A percentile compares a stretch with the other conserved stretches of the same genome.
Evolutionary conservation across 2,797 vertebrate species (phyloP).

Genomic region (Mormyrus proboscirostris): DNA sequence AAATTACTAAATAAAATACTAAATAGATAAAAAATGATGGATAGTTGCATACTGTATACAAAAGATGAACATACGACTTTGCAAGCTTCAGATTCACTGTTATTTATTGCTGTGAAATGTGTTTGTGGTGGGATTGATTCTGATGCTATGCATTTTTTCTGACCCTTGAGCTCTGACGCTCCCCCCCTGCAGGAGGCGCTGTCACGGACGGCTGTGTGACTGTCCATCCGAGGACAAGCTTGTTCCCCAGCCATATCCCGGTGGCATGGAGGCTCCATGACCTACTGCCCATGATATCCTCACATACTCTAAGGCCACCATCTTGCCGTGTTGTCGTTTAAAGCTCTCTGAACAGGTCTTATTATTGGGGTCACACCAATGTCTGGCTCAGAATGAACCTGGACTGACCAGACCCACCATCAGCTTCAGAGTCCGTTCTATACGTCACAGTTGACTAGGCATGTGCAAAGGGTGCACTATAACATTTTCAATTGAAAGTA

Average conservation of each 20-base stretch:
- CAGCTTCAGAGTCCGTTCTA: neutral
- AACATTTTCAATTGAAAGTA: neutral
- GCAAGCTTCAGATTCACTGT: neutral
- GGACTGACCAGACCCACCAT: neutral
- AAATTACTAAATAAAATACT: neutral
- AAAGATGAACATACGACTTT: neutral
- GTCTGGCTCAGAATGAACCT: neutral
- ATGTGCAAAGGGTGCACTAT: neutral
- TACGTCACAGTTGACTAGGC: neutral
- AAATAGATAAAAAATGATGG: neutral
- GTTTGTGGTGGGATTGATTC: neutral
- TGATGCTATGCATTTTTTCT: neutral
- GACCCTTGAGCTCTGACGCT: neutral
- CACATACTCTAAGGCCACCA: neutral
- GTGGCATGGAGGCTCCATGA: neutral
- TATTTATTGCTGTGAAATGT: neutral
- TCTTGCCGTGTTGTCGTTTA: neutral
- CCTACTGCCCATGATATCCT: neutral
- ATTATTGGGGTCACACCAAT: neutral
- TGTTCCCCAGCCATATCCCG: neutral
- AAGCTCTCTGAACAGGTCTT: neutral
- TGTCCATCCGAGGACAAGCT: neutral
- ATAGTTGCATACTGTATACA: neutral
- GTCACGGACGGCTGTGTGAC: neutral
- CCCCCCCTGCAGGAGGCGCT: neutral